Evolutionary conservation across 2,888 invertebrate genomes (phyloP).

Genomic region (Tridacna crocea): DNA sequence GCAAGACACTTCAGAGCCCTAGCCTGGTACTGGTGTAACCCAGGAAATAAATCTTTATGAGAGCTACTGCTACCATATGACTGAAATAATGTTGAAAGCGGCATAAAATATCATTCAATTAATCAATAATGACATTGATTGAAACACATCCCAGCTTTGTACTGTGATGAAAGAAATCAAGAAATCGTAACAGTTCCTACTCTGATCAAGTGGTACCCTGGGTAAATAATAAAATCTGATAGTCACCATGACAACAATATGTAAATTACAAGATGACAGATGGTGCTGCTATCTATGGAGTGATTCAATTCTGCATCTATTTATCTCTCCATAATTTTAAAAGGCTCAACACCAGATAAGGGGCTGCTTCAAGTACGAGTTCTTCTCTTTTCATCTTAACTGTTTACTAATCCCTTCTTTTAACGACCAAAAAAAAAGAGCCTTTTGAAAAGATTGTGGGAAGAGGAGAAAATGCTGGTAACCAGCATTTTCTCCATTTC

Average conservation of each 20-base stretch:
- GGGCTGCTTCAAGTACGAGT: background rate
- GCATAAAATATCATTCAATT: too few species aligned
- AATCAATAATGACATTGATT: too few species aligned
- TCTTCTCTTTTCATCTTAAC: background rate
- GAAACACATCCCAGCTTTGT: background rate
- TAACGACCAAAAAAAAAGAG: too few species aligned
- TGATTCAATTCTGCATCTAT: slow-evolving; percentile 61
- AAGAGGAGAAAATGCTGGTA: too few species aligned
- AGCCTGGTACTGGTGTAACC: too few species aligned
- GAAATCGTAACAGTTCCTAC: slow-evolving; percentile 12
- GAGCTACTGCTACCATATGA: too few species aligned
- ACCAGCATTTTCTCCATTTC: too few species aligned
- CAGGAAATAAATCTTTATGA: too few species aligned
- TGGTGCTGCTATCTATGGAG: slow-evolving; percentile 61
- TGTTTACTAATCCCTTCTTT: background rate
- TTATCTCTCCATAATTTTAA: slow-evolving; percentile 43
- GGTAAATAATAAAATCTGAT: slow-evolving; percentile 61
- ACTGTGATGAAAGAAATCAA: background rate
- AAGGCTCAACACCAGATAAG: slow-evolving; percentile 14
- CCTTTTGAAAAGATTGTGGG: too few species aligned
- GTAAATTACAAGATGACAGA: slow-evolving; percentile 63
- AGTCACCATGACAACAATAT: slow-evolving; percentile 65
- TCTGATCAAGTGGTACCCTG: slow-evolving; percentile 50
- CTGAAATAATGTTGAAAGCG: too few species aligned
- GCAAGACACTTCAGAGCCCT: too few species aligned